Percentiles rank a stretch among this genome's conserved stretches.
These are phyloP conservation scores for Scomber scombrus DNA, from an alignment of 2,113 vertebrate species.

Conservation along the genomic window DNA sequence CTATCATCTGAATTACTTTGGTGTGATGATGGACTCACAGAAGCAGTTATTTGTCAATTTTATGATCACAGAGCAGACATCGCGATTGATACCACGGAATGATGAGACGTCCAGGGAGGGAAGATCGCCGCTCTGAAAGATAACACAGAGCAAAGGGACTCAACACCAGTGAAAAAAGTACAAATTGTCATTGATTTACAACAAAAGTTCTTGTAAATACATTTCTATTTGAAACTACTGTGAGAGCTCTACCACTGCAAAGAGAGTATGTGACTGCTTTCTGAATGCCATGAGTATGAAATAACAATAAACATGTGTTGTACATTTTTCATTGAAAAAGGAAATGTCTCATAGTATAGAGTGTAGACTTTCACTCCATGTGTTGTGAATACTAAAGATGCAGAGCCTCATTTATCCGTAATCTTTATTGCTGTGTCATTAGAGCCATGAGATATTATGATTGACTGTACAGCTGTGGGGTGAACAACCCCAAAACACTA, in stretches of 20 bases:
- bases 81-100: slow-evolving; percentile 51
- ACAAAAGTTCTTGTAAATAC: not conserved
- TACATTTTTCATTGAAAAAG: slow-evolving; percentile 1
- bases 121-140: slow-evolving; percentile 25
- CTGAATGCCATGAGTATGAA: slow-evolving; percentile 1
- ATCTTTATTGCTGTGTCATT: slow-evolving; percentile 32
- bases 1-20: not conserved
- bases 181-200: not conserved
- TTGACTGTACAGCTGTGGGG: slow-evolving; percentile 1
- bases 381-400: slow-evolving; percentile 8
- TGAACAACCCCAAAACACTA: slow-evolving; percentile 9
- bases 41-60: slow-evolving; percentile 16
- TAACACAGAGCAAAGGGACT: slow-evolving; percentile 59
- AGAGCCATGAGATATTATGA: slow-evolving; percentile 20
- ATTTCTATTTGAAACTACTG: slow-evolving; percentile 13
- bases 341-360: slow-evolving; percentile 4
- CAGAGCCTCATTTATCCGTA: not conserved
- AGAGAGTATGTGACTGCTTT: not conserved
- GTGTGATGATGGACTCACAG: slow-evolving; percentile 18
- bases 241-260: not conserved
- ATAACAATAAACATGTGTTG: slow-evolving; percentile 25
- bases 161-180: slow-evolving; percentile 19
- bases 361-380: not conserved
- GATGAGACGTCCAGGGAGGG: slow-evolving; percentile 28
- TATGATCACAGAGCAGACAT: slow-evolving; percentile 69